These are phyloP conservation scores for Onthophagus sagittarius DNA, from an alignment of 2,888 invertebrate genomes.

Conservation along the genomic window DNA sequence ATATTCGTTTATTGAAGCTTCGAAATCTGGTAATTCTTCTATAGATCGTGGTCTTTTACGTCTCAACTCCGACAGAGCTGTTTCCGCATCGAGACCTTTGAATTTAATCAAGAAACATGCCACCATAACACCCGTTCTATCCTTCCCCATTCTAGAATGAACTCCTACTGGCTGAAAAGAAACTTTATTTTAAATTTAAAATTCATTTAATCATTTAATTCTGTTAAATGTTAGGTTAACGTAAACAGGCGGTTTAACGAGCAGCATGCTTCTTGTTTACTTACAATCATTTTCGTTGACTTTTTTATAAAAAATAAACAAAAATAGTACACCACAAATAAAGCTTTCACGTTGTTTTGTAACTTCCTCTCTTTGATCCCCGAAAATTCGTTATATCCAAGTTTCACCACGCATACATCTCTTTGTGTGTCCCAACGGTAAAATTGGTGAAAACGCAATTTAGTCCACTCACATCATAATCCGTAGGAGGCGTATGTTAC, in stretches of 20 bases:
- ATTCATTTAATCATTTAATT: neutral
- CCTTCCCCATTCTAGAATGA: slow-evolving; percentile 67
- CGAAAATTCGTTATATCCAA: no score
- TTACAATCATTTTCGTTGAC: neutral
- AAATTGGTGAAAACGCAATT: no score
- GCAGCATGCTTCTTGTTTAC: neutral
- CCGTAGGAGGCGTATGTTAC: no score
- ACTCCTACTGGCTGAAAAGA: slow-evolving; percentile 60
- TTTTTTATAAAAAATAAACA: neutral
- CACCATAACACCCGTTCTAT: slow-evolving; percentile 68
- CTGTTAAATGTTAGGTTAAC: neutral
- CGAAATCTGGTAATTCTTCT: slow-evolving; percentile 40
- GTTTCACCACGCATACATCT: no score
- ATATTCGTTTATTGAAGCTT: slow-evolving; percentile 18
- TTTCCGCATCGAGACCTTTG: slow-evolving; percentile 57
- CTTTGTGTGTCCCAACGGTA: no score
- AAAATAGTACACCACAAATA: no score
- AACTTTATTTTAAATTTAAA: slow-evolving; percentile 1
- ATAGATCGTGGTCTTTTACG: slow-evolving; percentile 60
- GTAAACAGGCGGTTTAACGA: neutral
- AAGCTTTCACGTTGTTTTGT: no score
- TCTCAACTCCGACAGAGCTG: slow-evolving; percentile 57
- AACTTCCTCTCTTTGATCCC: no score
- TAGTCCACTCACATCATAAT: no score
- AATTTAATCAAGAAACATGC: slow-evolving; percentile 69